Percentiles rank a stretch among this genome's conserved stretches.
phyloP scores from a whole-genome alignment of 2,888 invertebrate species.

The Allygus modestus region DNA sequence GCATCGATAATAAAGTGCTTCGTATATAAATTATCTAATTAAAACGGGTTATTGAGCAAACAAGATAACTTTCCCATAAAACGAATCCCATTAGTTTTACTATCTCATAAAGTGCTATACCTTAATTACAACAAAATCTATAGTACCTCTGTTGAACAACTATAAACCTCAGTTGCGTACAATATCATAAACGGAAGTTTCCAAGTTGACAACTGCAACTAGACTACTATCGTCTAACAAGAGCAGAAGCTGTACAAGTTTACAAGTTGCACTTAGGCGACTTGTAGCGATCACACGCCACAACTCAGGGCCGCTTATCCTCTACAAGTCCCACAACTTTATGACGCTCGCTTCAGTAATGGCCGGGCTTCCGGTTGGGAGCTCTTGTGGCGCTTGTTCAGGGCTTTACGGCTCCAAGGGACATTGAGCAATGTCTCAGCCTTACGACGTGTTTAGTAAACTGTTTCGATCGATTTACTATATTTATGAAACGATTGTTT shows the following conservation, averaged over 20 bases:
- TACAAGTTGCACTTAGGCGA: background rate
- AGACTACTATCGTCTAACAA: background rate
- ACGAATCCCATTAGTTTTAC: too few relatives aligned
- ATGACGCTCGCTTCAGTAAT: conserved; percentile 15
- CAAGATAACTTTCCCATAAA: too few relatives aligned
- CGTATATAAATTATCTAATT: too few relatives aligned
- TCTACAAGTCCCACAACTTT: conserved; percentile 31
- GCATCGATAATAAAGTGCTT: too few relatives aligned
- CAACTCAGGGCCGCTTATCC: background rate
- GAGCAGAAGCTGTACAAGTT: background rate
- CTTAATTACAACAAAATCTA: too few relatives aligned
- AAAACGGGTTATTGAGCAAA: too few relatives aligned
- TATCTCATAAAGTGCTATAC: too few relatives aligned
- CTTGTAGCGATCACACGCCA: conserved; percentile 18
- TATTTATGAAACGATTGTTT: too few relatives aligned
- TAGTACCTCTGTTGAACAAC: too few relatives aligned
- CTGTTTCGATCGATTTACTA: too few relatives aligned
- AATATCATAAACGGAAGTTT: background rate
- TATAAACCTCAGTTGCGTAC: too few relatives aligned
- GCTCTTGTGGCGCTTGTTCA: conserved; percentile 18
- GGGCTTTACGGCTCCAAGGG: conserved; percentile 7
- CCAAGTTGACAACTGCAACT: background rate
- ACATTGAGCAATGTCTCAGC: conserved; percentile 18
- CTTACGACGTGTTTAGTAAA: background rate
- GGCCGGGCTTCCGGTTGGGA: conserved; percentile 15